phyloP scores from a whole-genome alignment of 2,888 invertebrate genomes.

The Mactromeris polynyma region DNA sequence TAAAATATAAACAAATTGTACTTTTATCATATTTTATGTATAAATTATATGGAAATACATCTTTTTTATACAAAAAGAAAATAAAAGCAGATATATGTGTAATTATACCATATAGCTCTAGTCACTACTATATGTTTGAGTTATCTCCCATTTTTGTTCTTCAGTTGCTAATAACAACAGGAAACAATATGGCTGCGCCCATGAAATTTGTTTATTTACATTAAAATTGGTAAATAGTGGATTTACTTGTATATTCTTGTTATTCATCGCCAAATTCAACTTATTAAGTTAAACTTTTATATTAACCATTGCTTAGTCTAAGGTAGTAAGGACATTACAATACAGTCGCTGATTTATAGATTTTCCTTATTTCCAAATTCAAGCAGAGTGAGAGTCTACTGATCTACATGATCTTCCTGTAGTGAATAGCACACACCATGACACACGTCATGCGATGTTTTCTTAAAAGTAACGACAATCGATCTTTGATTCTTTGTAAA shows the following conservation, averaged over 20 bases:
- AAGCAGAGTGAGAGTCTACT: no score
- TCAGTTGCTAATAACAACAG: conserved; percentile 52
- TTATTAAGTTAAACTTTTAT: background rate
- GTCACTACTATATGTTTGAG: background rate
- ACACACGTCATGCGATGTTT: no score
- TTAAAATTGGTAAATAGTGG: conserved; percentile 11
- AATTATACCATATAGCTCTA: background rate
- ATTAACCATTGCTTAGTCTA: background rate
- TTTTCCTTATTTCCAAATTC: no score
- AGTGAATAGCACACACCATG: no score
- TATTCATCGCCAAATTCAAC: background rate
- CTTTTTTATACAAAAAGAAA: background rate
- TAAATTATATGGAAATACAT: no score
- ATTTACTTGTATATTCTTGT: background rate
- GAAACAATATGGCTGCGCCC: conserved; percentile 64
- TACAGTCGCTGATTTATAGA: no score
- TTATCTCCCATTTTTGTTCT: conserved; percentile 41
- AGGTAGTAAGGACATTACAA: no score
- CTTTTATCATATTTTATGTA: no score
- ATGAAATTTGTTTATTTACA: conserved; percentile 26
- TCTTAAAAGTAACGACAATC: no score
- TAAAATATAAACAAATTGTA: no score
- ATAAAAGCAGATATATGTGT: background rate
- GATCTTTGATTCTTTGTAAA: no score
- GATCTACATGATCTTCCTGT: no score